Evolutionary conservation across 2,797 vertebrate genomes (phyloP).

Genomic region (Phalloptychus januarius): DNA sequence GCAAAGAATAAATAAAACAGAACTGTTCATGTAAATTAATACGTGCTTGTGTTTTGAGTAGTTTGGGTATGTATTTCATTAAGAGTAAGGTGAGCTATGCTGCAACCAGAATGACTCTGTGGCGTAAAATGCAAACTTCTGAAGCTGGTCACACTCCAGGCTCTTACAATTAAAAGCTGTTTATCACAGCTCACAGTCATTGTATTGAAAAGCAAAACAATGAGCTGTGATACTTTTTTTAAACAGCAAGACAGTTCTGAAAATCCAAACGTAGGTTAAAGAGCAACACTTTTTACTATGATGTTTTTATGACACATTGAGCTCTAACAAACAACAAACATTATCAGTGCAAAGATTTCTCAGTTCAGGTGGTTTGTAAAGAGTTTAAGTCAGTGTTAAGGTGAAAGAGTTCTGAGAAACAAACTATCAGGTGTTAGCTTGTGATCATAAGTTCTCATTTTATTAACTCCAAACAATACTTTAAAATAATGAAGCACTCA

Average conservation of each 20-base stretch:
- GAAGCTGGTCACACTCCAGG: constrained; percentile 71
- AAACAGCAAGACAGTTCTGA: constrained; percentile 39
- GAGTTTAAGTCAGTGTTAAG: neutral
- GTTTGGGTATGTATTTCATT: constrained; percentile 31
- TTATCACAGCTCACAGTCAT: constrained; percentile 68
- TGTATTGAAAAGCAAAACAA: constrained; percentile 67
- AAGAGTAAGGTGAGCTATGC: constrained; percentile 34
- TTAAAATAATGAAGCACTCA: neutral
- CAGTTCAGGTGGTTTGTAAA: neutral
- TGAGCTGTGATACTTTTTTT: constrained; percentile 63
- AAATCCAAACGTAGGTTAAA: constrained; percentile 59
- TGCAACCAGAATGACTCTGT: constrained; percentile 33
- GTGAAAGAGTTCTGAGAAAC: neutral
- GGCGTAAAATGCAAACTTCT: constrained; percentile 63
- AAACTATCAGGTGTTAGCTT: neutral
- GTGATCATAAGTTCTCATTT: neutral
- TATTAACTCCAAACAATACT: neutral
- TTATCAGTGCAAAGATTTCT: neutral
- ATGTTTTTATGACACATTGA: constrained; percentile 42
- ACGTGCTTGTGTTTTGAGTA: constrained; percentile 23
- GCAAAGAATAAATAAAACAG: neutral
- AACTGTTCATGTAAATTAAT: constrained; percentile 20
- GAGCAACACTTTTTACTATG: constrained; percentile 47
- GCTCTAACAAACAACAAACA: neutral
- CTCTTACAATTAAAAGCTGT: constrained; percentile 76